Percentiles rank a stretch among this genome's conserved stretches.
phyloP scores from a whole-genome alignment of 2,797 vertebrate genomes.

The Leucoraja ocellata region DNA sequence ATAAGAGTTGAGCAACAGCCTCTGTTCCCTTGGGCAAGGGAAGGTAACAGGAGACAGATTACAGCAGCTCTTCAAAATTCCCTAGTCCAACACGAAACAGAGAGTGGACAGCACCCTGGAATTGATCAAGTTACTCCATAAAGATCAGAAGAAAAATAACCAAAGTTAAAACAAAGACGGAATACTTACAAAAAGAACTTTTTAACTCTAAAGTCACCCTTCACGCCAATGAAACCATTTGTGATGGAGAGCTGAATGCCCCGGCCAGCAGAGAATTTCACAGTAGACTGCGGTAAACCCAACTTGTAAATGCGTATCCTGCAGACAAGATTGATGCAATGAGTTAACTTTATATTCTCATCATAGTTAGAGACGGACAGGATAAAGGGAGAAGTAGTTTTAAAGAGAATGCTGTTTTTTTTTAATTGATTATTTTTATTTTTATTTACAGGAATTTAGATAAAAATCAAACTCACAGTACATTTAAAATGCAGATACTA shows the following conservation, averaged over 20 bases:
- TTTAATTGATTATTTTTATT: too few species aligned
- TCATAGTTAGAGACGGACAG: neutral
- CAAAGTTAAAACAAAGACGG: neutral
- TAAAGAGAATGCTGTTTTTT: neutral
- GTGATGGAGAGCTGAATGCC: constrained; percentile 55
- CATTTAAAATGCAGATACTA: neutral
- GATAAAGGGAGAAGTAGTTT: neutral
- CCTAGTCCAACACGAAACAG: too few species aligned
- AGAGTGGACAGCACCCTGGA: neutral
- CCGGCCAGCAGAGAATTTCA: constrained; percentile 52
- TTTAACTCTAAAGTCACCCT: constrained; percentile 61
- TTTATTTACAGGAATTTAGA: neutral
- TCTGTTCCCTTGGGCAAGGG: too few species aligned
- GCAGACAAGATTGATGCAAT: constrained; percentile 3
- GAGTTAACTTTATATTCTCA: neutral
- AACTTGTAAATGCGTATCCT: constrained; percentile 55
- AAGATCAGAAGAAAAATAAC: neutral
- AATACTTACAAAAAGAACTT: constrained; percentile 44
- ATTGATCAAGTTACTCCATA: neutral
- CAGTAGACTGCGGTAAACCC: constrained; percentile 51
- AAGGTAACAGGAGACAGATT: too few species aligned
- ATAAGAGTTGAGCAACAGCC: neutral
- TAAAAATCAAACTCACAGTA: neutral
- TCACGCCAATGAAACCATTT: constrained; percentile 55
- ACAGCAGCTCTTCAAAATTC: too few species aligned